Conservation (phyloP, 2,888 invertebrate species). For the Eupithecia subfuscata region DNA sequence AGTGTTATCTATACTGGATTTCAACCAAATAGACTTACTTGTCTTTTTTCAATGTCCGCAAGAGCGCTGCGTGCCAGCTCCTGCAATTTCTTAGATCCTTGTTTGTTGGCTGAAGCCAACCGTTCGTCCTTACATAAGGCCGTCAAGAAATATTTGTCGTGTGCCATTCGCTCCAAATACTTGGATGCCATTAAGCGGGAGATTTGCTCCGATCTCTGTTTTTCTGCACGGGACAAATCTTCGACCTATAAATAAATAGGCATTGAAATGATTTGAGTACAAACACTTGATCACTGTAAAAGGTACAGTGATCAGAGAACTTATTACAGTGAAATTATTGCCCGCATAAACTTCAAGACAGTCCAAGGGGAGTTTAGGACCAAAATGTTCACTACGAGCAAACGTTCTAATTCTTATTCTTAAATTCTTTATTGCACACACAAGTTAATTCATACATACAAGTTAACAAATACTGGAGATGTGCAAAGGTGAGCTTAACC, state of each 20-base stretch:
- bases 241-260: constrained; percentile 59
- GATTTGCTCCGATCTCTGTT: constrained; percentile 69
- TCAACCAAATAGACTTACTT: constrained; percentile 54
- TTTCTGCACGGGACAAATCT: constrained; percentile 72
- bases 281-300: not conserved
- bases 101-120: constrained; percentile 71
- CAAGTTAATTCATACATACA: no score
- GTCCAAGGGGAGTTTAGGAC: not conserved
- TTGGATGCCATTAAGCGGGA: constrained; percentile 77
- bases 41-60: constrained; percentile 71
- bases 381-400: not conserved
- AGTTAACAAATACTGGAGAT: no score
- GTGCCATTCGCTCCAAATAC: constrained; percentile 79
- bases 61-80: constrained; percentile 70
- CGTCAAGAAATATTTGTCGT: constrained; percentile 78
- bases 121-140: constrained; percentile 74
- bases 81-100: constrained; percentile 66
- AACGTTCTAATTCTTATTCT: no score
- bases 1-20: no score
- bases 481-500: no score
- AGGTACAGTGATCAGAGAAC: no score
- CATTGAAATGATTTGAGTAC: not conserved
- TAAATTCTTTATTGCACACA: no score
- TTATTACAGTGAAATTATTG: not conserved
- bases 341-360: not conserved